Evolutionary conservation across 2,797 vertebrate species (phyloP).

Genomic region (Tapirus indicus): DNA sequence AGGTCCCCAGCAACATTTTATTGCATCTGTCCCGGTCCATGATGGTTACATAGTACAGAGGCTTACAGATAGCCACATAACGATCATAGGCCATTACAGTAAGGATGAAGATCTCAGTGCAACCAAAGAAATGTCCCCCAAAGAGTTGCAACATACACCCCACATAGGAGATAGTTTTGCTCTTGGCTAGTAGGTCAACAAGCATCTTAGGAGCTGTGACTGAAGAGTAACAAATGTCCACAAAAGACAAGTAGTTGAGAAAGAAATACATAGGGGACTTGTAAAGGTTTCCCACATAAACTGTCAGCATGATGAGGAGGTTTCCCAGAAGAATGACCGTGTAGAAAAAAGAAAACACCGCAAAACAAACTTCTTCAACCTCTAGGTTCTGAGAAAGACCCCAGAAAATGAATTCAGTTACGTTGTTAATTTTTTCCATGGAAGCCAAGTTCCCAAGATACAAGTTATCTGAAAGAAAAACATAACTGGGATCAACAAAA

Average conservation of each 20-base stretch:
- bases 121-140: slow-evolving; percentile 80
- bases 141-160: slow-evolving; percentile 75
- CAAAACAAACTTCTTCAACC: slow-evolving; percentile 46
- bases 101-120: slow-evolving; percentile 85
- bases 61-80: slow-evolving; percentile 77
- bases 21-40: slow-evolving; percentile 44
- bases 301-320: slow-evolving; percentile 73
- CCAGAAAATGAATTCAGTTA: slow-evolving; percentile 77
- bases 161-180: slow-evolving; percentile 64
- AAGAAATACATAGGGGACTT: slow-evolving; percentile 82
- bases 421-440: slow-evolving; percentile 58
- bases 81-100: slow-evolving; percentile 79
- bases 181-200: slow-evolving; percentile 59
- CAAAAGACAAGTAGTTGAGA: slow-evolving; percentile 73
- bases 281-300: slow-evolving; percentile 50
- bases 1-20: slow-evolving; percentile 10
- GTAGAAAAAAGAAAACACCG: slow-evolving; percentile 77
- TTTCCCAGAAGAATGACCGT: slow-evolving; percentile 69
- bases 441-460: neutral
- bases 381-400: slow-evolving; percentile 68
- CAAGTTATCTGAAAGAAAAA: slow-evolving; percentile 20
- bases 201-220: slow-evolving; percentile 74
- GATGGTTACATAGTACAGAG: slow-evolving; percentile 76
- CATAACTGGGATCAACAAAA: neutral
- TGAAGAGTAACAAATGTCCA: slow-evolving; percentile 80